Evolutionary conservation across 2,888 invertebrate species (phyloP), one percentile per base, ranked within the genome.

Genomic region (Synergus umbraculus): DNA sequence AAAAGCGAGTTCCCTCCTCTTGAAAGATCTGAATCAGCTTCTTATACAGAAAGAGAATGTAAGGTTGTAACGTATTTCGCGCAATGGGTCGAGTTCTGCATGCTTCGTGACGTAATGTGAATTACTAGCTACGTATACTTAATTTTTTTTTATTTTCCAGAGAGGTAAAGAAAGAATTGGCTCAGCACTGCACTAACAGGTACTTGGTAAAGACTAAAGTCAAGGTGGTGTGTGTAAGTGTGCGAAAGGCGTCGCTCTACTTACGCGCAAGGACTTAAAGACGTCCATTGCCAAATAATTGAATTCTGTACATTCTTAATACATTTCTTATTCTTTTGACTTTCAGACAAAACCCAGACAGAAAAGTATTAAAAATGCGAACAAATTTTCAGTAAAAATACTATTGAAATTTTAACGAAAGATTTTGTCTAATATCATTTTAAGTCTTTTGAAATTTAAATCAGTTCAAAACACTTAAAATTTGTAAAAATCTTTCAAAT

Each of bases 21-120:
- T 54, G 18, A 73, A 54, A 73, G 73, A 73, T 73, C 73, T 73
- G 73, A 54, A n/a, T 54, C 77, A 49, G 77, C 65, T 29, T 77
- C 65, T 65, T 29, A 29, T 65, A 65, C 77, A 49, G 63, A 63
- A 65, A 65, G 77, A 77, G 77, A 77, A 77, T 49, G 77, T 77
- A 43, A 46, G n/a, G 64, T 49, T 69, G 29, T 29, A 29, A 29
- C 29, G 37, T 37, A 69, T 49, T 46, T 49, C 13, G 69, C 18
- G 69, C 69, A 69, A 69, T 69, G 69, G 49, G 29, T n/a, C 73
- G 73, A 54, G 73, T 73, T 49, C 54, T 49, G 46, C 65, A 49
- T 66, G 63, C 46, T 41, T 46, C 65, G 65, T 77, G 77, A 77
- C 49, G 77, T 77, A 77, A 77, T 41, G 37, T 29, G 49, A 29